Percentiles rank a stretch among this genome's conserved stretches.
phyloP scores from a whole-genome alignment of 2,113 vertebrate genomes.

The Pavo muticus region DNA sequence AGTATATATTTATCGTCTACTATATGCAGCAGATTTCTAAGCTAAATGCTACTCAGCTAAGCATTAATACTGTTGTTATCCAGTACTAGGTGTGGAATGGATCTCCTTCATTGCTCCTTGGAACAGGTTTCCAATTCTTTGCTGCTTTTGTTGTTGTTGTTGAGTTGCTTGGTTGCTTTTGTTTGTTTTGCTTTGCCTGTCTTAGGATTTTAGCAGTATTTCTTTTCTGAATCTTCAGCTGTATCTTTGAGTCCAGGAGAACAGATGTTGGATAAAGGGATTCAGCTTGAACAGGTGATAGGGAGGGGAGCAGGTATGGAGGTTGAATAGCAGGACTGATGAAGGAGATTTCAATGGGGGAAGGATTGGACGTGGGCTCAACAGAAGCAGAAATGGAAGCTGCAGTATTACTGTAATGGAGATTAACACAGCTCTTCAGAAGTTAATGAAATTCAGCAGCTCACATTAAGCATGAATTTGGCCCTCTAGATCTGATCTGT shows the following conservation, averaged over 20 bases:
- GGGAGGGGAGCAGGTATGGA: background rate
- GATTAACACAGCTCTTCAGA: background rate
- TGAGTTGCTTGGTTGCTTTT: background rate
- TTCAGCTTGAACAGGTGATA: background rate
- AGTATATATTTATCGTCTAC: slow-evolving; percentile 4
- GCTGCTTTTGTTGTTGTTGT: background rate
- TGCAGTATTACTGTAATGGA: background rate
- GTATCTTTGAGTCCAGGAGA: background rate
- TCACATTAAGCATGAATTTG: background rate
- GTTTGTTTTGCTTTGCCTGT: background rate
- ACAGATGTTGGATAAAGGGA: background rate
- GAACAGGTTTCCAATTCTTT: background rate
- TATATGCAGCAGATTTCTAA: background rate
- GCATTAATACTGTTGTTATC: background rate
- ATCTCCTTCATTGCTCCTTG: slow-evolving; percentile 17
- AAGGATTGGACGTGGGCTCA: background rate
- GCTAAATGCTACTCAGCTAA: background rate
- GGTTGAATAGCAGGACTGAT: background rate
- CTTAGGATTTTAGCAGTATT: background rate
- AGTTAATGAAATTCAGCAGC: background rate
- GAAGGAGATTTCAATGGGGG: background rate
- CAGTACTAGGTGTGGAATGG: background rate
- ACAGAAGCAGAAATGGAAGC: background rate
- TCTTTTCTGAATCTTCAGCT: background rate
- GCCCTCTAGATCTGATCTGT: background rate